A percentile compares a stretch with the other conserved stretches of the same genome.
phyloP scores from a whole-genome alignment of 2,888 invertebrate genomes.

The Nymphalis c-album region DNA sequence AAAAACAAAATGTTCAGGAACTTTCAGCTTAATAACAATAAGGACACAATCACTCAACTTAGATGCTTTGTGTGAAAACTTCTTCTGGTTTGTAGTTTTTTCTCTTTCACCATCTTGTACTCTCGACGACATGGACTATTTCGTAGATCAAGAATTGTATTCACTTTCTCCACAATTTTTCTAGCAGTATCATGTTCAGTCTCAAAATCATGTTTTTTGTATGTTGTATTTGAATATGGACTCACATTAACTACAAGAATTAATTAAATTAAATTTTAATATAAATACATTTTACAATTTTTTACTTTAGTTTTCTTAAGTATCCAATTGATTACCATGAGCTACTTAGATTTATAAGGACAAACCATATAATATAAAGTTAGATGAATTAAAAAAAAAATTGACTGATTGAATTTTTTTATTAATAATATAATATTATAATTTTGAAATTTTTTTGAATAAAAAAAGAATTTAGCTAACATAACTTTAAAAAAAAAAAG shows the following conservation, averaged over 20 bases:
- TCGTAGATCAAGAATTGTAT: constrained; percentile 91
- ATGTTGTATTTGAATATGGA: constrained; percentile 75
- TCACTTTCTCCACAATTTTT: constrained; percentile 93
- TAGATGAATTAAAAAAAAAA: too few relatives aligned
- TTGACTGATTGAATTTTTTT: too few relatives aligned
- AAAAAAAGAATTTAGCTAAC: too few relatives aligned
- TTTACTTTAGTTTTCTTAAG: too few relatives aligned
- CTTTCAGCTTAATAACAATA: constrained; percentile 36
- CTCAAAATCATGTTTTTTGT: constrained; percentile 94
- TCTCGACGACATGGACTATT: constrained; percentile 90
- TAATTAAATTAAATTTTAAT: background rate
- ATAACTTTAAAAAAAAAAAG: too few relatives aligned
- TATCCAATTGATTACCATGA: too few relatives aligned
- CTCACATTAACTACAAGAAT: constrained; percentile 55
- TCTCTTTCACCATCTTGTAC: constrained; percentile 88
- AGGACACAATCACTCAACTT: constrained; percentile 52
- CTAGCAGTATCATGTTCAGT: constrained; percentile 87
- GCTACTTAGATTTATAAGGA: too few relatives aligned
- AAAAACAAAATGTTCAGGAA: constrained; percentile 40
- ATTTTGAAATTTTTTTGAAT: too few relatives aligned
- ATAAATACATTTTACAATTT: too few relatives aligned
- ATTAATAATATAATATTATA: too few relatives aligned
- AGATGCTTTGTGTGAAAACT: constrained; percentile 79
- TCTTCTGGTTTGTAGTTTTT: constrained; percentile 83
- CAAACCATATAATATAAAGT: too few relatives aligned